Conservation (phyloP, 2,113 vertebrate species). For the Erythrocercus mccallii region DNA sequence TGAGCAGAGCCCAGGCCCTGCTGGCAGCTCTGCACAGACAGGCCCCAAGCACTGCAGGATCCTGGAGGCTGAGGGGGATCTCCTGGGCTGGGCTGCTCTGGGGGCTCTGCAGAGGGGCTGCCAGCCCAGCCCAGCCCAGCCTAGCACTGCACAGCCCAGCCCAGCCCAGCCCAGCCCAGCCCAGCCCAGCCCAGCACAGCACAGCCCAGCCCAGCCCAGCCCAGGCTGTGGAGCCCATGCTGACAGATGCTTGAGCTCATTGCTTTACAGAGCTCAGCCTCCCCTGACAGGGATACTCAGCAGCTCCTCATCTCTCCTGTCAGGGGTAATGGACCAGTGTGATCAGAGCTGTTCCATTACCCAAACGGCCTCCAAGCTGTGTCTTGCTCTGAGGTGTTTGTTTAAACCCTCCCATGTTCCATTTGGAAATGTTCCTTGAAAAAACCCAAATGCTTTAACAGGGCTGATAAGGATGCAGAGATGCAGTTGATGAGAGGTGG, state of each 20-base stretch:
- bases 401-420: not conserved
- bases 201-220: accelerated
- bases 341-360: not conserved
- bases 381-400: not conserved
- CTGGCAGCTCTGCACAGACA: not conserved
- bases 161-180: accelerated
- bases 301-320: not conserved
- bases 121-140: accelerated
- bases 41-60: not conserved
- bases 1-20: not conserved
- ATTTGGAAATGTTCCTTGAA: not conserved
- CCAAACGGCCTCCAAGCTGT: not conserved
- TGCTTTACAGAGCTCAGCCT: not conserved
- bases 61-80: accelerated
- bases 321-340: not conserved
- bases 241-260: not conserved
- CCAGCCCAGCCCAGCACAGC: accelerated
- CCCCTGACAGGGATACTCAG: not conserved
- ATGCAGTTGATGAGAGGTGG: no score
- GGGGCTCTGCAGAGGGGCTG: not conserved
- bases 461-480: no score
- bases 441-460: not conserved
- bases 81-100: not conserved
- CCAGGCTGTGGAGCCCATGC: accelerated
- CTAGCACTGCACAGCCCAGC: no score